Base-by-base conservation (phyloP, 2,888 invertebrate species). In the Stenolophus ochropezus region DNA sequence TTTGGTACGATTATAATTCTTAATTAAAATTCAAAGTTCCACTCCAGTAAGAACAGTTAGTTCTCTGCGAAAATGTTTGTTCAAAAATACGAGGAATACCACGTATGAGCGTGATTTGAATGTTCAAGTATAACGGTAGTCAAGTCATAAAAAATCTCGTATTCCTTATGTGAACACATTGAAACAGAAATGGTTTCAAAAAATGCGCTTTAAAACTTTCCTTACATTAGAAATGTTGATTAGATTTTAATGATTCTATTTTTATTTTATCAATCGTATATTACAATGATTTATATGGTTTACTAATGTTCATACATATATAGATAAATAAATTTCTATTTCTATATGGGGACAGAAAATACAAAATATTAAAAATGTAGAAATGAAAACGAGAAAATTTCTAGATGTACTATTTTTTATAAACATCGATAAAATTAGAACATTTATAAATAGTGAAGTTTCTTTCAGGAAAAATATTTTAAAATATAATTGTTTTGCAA, bases 21-120 rank as follows among this genome's bases (percentile, higher is more conserved):
- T 33, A 42, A 69, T 69, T 69, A 16, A 42, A 42, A 69, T 69
- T 69, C 65, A 69, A 18, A 69, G 65, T 16, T 69, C 33, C 33
- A 27, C 33, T 18, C 8, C 8, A 8, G 33, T 42, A n/a, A n/a
- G n/a, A n/a, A 69, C 65, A 2, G 65, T 69, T 69, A 69, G 18
- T 69, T 69, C 27, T 8, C 65, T 69, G 65, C 33, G 65, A 69
- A 33, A 33, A 69, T 69, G 65, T 69, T 16, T 69, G 33, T 69
- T 69, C 18, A 69, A 69, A 69, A 69, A 69, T 69, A 61, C 61
- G 21, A 25, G 23, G 27, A 61, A 61, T 61, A 16, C 61, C 65
- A 33, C 27, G 3, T n/a, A 33, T 18, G 33, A 58, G 33, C 65
- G 65, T 69, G 65, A 18, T 69, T 33, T 18, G 65, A 69, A 33